phyloP scores from a whole-genome alignment of 2,113 vertebrate genomes.

The Lophochroa leadbeateri region DNA sequence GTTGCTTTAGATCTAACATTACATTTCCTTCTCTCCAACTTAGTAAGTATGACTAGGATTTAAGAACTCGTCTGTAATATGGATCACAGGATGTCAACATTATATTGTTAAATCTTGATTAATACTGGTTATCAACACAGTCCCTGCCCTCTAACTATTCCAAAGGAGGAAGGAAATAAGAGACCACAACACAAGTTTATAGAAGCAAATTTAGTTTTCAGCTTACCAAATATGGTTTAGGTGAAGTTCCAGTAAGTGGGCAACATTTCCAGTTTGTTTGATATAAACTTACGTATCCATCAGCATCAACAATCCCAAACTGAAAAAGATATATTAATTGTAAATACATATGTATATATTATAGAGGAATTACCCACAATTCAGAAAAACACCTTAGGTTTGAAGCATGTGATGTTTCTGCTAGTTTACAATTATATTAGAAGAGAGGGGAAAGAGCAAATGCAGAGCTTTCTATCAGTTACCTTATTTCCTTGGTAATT shows the following conservation, averaged over 20 bases:
- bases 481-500: conserved; percentile 99
- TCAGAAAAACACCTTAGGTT: not conserved
- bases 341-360: not conserved
- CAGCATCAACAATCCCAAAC: conserved; percentile 97
- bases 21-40: not conserved
- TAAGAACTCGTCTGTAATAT: not conserved
- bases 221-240: conserved; percentile 93
- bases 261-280: conserved; percentile 90
- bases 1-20: not conserved
- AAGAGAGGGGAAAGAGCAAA: not conserved
- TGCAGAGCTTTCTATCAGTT: not conserved
- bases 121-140: not conserved
- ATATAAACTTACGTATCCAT: conserved; percentile 95
- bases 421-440: not conserved
- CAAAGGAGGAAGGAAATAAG: not conserved
- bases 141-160: not conserved
- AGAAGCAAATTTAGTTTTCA: not conserved
- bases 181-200: not conserved
- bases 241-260: conserved; percentile 83
- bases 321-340: conserved; percentile 42
- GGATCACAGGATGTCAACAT: not conserved
- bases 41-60: not conserved
- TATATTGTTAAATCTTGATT: not conserved
- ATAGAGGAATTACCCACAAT: not conserved
- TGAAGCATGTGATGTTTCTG: not conserved